phyloP scores from a whole-genome alignment of 2,888 invertebrate species.

The Dysmachus trigonus region DNA sequence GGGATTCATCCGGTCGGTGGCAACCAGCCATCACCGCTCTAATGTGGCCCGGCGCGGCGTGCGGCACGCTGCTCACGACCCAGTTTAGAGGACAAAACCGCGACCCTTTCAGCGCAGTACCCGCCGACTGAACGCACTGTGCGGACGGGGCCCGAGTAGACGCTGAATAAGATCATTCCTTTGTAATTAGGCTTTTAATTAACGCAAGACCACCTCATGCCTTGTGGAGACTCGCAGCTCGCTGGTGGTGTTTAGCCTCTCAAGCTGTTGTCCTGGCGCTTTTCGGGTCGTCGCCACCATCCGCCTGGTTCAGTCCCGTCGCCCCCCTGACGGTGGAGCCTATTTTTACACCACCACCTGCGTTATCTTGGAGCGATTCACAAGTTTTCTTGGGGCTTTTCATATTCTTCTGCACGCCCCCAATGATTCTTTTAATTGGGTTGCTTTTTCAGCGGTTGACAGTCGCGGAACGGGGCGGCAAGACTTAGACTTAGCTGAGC shows the following conservation, averaged over 20 bases:
- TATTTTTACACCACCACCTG: not conserved
- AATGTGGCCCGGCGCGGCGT: not conserved
- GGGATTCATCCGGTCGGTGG: not conserved
- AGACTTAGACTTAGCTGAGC: not conserved
- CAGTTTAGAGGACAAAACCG: not conserved
- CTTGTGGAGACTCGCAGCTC: not conserved
- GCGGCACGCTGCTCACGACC: not conserved
- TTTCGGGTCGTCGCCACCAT: not conserved
- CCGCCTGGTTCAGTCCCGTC: not conserved
- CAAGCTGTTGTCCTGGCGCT: not conserved
- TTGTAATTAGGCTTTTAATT: conserved; percentile 33
- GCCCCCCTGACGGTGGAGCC: not conserved
- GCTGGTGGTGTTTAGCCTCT: not conserved
- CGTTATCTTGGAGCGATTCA: not conserved
- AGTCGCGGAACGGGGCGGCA: not conserved
- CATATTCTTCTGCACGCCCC: not conserved
- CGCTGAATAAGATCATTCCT: conserved; percentile 18
- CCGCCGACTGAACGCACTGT: not conserved
- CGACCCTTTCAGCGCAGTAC: not conserved
- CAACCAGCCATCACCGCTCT: not conserved
- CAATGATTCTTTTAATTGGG: not conserved
- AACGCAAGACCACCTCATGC: not conserved
- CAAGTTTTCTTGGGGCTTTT: not conserved
- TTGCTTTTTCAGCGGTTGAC: not conserved
- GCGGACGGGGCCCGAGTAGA: not conserved